Evolutionary conservation across 92 coral and sea anemone species (phyloP), one percentile per base, ranked within the genome.

Genomic region (Epizoanthus ramosus): DNA sequence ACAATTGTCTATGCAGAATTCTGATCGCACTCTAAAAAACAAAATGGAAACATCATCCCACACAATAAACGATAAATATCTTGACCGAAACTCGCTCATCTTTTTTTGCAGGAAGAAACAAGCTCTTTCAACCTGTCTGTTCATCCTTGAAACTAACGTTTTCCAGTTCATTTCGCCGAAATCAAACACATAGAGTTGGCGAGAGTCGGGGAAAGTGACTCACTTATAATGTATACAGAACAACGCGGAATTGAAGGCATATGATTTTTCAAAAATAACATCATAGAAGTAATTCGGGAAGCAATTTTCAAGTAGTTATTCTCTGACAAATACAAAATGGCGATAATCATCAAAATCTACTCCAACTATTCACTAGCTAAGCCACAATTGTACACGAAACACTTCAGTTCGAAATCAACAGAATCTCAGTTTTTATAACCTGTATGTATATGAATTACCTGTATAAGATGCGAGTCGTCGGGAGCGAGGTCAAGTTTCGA

Each of bases 381-480:
- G 24, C 15, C 63, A 50, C 63, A n/a, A 12, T 43, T 13, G 28
- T 23, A 58, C 28, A 50, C 61, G 31, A 19, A 39, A 19, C 75
- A 71, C 28, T 22, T 71, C 58, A 39, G 54, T 43, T 43, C 19
- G 25, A 23, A 52, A n/a, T 19, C 17, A 71, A 71, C 21, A 0
- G 31, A 43, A 47, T 12, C 8, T 10, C 14, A 41, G 0, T 0
- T 21, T 10, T 9, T 14, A 24, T 23, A 3, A 21, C 8, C 19
- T 71, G 19, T 23, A 41, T 19, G 33, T 19, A 37, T 16, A n/a
- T 18, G 58, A 41, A 28, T 71, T 71, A 71, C 76, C 76, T 71
- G 60, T 50, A 71, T 35, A 18, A 71, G 76, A 52, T 50, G 76
- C 33, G 76, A 71, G 16, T 71, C 76, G 25, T 71, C 76, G 76